Evolutionary conservation across 2,113 vertebrate species (phyloP).

Genomic region (Micronisus gabar): DNA sequence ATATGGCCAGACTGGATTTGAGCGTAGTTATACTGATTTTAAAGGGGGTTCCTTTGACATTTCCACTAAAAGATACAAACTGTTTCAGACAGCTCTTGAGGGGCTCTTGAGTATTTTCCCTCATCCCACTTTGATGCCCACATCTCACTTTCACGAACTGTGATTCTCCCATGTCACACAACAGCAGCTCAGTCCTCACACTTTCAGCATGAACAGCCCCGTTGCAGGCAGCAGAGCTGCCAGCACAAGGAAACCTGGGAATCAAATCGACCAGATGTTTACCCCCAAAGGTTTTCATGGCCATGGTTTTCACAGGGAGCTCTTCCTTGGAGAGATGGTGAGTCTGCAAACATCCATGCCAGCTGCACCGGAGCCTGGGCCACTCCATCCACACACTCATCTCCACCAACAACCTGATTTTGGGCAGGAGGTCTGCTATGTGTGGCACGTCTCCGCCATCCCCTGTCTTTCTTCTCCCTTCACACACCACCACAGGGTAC

Average conservation of each 20-base stretch:
- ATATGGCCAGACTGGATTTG: not conserved
- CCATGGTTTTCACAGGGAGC: not conserved
- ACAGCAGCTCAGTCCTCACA: not conserved
- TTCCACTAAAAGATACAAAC: not conserved
- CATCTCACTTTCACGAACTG: not conserved
- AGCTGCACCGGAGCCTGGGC: rapidly evolving
- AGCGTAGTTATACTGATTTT: not conserved
- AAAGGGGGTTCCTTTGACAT: not conserved
- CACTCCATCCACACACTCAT: not conserved
- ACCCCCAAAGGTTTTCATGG: not conserved
- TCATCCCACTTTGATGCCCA: not conserved
- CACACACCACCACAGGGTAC: not conserved
- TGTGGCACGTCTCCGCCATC: not conserved
- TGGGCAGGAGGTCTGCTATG: not conserved
- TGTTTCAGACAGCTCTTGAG: not conserved
- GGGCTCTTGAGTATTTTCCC: not conserved
- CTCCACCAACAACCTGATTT: not conserved
- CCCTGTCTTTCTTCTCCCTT: not conserved
- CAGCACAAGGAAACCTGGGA: not conserved
- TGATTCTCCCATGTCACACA: not conserved
- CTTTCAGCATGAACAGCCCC: not conserved
- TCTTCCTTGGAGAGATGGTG: not conserved
- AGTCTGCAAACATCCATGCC: not conserved
- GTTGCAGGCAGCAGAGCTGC: not conserved
- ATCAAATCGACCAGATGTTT: not conserved